Evolutionary conservation across 2,797 vertebrate species (phyloP).

Genomic region (Pitangus sulphuratus): DNA sequence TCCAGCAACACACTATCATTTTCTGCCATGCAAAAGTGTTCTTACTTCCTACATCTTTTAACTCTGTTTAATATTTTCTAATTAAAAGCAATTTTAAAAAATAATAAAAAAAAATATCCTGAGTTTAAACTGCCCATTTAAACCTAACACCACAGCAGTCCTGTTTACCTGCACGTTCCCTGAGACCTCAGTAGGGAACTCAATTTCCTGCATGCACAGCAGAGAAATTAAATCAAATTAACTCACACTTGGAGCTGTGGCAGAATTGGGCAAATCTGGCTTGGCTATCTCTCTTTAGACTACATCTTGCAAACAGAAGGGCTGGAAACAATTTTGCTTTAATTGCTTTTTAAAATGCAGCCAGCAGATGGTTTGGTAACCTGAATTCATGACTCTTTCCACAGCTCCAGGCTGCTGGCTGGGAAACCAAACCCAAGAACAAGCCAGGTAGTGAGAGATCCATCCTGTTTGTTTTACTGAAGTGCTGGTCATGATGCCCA

Average conservation of each 20-base stretch:
- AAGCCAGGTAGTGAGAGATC: neutral
- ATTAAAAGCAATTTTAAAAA: neutral
- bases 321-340: conserved; percentile 59
- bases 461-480: neutral
- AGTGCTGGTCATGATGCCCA: neutral
- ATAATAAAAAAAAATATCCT: neutral
- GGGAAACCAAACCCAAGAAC: neutral
- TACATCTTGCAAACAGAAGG: conserved; percentile 61
- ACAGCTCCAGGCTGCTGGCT: conserved; percentile 24
- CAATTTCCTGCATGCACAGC: neutral
- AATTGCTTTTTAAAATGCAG: conserved; percentile 56
- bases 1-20: accelerated
- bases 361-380: conserved; percentile 65
- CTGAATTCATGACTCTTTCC: conserved; percentile 37
- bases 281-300: conserved; percentile 26
- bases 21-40: neutral
- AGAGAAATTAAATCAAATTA: neutral
- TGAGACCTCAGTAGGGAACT: neutral
- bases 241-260: neutral
- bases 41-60: neutral
- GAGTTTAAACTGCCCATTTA: neutral
- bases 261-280: conserved; percentile 35
- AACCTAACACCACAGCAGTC: neutral
- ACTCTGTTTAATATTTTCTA: neutral
- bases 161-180: neutral